Percentiles rank a stretch among this genome's conserved stretches.
Conservation (phyloP, 2,113 vertebrate genomes). For the Oenanthe oenanthe region DNA sequence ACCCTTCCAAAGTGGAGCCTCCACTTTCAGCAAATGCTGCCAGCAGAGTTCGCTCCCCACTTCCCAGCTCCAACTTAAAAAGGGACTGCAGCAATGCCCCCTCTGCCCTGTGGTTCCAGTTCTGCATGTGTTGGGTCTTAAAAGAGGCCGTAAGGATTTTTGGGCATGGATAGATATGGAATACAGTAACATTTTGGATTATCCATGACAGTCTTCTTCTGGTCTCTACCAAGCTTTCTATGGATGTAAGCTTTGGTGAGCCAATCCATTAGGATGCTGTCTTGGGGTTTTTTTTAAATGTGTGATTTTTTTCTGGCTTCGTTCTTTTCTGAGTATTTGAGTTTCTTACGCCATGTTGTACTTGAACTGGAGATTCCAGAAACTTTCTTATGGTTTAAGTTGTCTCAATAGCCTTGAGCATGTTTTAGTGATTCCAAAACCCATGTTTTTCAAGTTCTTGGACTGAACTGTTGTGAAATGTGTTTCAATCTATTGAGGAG, state of each 20-base stretch:
- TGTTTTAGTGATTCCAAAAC: not conserved
- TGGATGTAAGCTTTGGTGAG: not conserved
- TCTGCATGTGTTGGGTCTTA: fast-evolving
- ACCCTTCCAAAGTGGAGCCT: fast-evolving
- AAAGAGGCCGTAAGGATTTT: not conserved
- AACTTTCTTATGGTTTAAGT: not conserved
- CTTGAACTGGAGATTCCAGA: not conserved
- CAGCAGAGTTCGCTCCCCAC: not conserved
- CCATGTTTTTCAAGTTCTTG: not conserved
- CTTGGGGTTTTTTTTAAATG: not conserved
- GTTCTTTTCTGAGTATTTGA: not conserved
- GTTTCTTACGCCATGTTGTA: not conserved
- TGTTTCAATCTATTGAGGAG: not conserved
- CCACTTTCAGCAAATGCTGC: not conserved
- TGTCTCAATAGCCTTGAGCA: not conserved
- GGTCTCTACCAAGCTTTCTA: not conserved
- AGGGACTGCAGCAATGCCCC: not conserved
- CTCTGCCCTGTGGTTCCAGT: not conserved
- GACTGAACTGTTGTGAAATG: not conserved
- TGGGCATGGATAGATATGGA: not conserved
- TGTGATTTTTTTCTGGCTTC: not conserved
- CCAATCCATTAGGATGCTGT: not conserved
- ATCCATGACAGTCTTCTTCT: not conserved
- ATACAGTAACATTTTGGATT: not conserved
- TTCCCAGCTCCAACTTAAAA: not conserved